phyloP scores from a whole-genome alignment of 2,888 invertebrate genomes.

The Agonopterix subpropinquella region DNA sequence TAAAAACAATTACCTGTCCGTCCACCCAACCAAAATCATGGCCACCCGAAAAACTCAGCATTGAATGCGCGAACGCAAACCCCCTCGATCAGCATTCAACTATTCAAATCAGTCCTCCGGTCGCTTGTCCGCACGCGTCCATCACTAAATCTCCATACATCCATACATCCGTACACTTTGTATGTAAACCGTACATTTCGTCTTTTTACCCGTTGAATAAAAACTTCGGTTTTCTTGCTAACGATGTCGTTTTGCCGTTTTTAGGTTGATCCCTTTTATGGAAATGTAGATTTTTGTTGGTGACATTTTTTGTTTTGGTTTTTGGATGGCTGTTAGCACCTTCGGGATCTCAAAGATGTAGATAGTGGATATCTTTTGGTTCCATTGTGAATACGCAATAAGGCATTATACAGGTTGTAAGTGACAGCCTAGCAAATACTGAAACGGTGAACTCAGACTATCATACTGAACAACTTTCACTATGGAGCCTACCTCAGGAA shows the following conservation, averaged over 20 bases:
- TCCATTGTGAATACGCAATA: no score
- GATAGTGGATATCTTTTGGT: no score
- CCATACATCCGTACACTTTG: conserved; percentile 25
- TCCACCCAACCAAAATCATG: conserved; percentile 11
- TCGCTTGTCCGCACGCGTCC: conserved; percentile 43
- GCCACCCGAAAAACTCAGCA: conserved; percentile 48
- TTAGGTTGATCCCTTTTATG: conserved; percentile 13
- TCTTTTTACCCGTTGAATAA: conserved; percentile 32
- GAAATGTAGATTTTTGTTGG: background rate
- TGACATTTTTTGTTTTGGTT: no score
- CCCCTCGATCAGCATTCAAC: conserved; percentile 44
- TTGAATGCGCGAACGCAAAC: conserved; percentile 58
- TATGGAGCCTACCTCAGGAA: no score
- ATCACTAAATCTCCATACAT: conserved; percentile 54
- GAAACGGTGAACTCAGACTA: no score
- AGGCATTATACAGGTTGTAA: no score
- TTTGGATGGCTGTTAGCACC: no score
- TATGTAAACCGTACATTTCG: conserved; percentile 50
- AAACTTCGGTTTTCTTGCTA: conserved; percentile 47
- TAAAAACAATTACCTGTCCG: no score
- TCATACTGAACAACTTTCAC: no score
- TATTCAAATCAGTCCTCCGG: conserved; percentile 68
- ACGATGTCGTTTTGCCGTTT: conserved; percentile 58
- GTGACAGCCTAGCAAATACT: no score
- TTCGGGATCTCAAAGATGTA: no score